These are phyloP conservation scores for Melanostoma mellinum DNA, from an alignment of 2,888 invertebrate species.

Conservation along the genomic window DNA sequence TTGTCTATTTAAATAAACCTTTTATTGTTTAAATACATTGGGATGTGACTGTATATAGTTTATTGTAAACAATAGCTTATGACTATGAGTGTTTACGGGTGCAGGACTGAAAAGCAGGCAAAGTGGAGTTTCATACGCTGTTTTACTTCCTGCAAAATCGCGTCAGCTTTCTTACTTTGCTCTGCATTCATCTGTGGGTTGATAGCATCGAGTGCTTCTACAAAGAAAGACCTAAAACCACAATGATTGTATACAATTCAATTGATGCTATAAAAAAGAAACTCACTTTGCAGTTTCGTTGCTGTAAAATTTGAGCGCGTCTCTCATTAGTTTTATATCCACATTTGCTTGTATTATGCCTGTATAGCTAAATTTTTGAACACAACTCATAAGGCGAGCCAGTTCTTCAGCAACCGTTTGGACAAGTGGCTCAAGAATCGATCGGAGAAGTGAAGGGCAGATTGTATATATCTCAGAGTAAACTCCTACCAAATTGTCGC, in stretches of 20 bases:
- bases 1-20: neutral
- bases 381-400: slow-evolving; percentile 92
- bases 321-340: slow-evolving; percentile 88
- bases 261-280: neutral
- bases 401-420: slow-evolving; percentile 97
- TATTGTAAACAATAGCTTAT: neutral
- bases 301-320: slow-evolving; percentile 86
- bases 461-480: slow-evolving; percentile 83
- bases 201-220: slow-evolving; percentile 91
- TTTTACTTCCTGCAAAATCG: slow-evolving; percentile 85
- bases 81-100: slow-evolving; percentile 75
- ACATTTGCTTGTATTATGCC: slow-evolving; percentile 91
- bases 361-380: slow-evolving; percentile 86
- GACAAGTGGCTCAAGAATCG: slow-evolving; percentile 89
- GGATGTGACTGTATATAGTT: neutral
- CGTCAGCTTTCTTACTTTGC: slow-evolving; percentile 85
- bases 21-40: slow-evolving; percentile 6
- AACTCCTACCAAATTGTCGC: slow-evolving; percentile 88
- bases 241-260: neutral
- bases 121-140: slow-evolving; percentile 87
- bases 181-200: slow-evolving; percentile 85
- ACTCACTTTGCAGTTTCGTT: slow-evolving; percentile 86
- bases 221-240: slow-evolving; percentile 87
- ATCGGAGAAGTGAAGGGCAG: slow-evolving; percentile 89
- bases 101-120: slow-evolving; percentile 83